These are phyloP conservation scores for Caenorhabditis auriculariae DNA, from an alignment of 2,888 invertebrate species.

Conservation along the genomic window DNA sequence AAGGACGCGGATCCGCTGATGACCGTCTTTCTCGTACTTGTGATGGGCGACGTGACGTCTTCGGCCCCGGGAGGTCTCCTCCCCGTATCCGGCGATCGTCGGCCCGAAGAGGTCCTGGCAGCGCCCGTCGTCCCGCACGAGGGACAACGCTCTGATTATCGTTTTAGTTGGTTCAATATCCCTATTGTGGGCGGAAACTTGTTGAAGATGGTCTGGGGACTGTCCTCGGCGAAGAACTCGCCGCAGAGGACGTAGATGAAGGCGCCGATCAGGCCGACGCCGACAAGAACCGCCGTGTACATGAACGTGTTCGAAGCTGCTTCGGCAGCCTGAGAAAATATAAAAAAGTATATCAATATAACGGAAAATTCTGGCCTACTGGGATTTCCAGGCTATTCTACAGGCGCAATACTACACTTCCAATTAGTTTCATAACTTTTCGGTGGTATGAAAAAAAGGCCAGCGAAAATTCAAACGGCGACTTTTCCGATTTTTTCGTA, in stretches of 20 bases:
- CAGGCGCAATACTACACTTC: no score
- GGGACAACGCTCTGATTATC: conserved; percentile 30
- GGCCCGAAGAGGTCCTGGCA: conserved; percentile 55
- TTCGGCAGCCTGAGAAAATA: conserved; percentile 29
- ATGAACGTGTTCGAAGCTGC: conserved; percentile 56
- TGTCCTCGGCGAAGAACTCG: conserved; percentile 52
- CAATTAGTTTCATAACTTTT: no score
- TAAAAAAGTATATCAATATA: not conserved
- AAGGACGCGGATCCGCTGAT: conserved; percentile 54
- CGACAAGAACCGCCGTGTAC: conserved; percentile 46
- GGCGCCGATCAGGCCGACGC: conserved; percentile 47
- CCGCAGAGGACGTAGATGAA: conserved; percentile 50
- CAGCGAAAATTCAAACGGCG: no score
- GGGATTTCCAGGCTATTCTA: no score
- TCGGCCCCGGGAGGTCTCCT: conserved; percentile 43
- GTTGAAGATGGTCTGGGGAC: conserved; percentile 53
- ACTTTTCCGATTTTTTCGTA: no score
- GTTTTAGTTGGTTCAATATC: not conserved
- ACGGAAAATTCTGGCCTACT: not conserved
- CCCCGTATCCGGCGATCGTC: conserved; percentile 48
- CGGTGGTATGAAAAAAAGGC: no score
- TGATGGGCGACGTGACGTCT: conserved; percentile 52
- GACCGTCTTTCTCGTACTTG: conserved; percentile 53
- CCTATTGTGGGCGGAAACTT: conserved; percentile 8
- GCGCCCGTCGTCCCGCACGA: conserved; percentile 49